Percentiles rank a stretch among this genome's conserved stretches.
Evolutionary conservation across 2,888 invertebrate genomes (phyloP).

Genomic region (Hesperia comma): DNA sequence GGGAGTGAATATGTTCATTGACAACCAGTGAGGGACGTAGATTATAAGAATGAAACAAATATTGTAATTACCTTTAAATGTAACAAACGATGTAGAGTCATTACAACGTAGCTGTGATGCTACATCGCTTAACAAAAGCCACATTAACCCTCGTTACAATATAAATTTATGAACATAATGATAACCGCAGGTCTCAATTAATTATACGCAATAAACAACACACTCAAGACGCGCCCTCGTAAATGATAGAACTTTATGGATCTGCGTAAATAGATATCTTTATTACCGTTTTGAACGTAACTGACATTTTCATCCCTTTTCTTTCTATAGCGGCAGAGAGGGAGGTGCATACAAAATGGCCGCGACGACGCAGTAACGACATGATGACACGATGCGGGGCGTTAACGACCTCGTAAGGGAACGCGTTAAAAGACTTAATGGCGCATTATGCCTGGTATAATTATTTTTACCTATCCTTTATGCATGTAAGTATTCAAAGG

Average conservation of each 20-base stretch:
- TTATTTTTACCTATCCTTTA: constrained; percentile 45
- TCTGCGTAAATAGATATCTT: constrained; percentile 59
- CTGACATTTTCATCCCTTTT: constrained; percentile 46
- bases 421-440: constrained; percentile 54
- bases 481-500: constrained; percentile 12
- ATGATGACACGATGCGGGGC: constrained; percentile 47
- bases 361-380: constrained; percentile 49
- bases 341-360: constrained; percentile 53
- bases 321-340: constrained; percentile 48
- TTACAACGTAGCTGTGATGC: background rate
- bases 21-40: too few species aligned
- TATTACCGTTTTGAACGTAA: constrained; percentile 55
- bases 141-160: background rate
- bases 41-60: too few species aligned
- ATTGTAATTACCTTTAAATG: too few species aligned
- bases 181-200: constrained; percentile 18
- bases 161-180: constrained; percentile 11
- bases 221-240: constrained; percentile 38
- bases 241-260: constrained; percentile 56
- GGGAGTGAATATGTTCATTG: too few species aligned
- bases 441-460: constrained; percentile 49
- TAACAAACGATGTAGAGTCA: too few species aligned
- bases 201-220: constrained; percentile 24
- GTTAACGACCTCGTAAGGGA: constrained; percentile 52
- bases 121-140: constrained; percentile 5